phyloP scores from a whole-genome alignment of 2,888 invertebrate genomes.

The Hylaea fasciaria region DNA sequence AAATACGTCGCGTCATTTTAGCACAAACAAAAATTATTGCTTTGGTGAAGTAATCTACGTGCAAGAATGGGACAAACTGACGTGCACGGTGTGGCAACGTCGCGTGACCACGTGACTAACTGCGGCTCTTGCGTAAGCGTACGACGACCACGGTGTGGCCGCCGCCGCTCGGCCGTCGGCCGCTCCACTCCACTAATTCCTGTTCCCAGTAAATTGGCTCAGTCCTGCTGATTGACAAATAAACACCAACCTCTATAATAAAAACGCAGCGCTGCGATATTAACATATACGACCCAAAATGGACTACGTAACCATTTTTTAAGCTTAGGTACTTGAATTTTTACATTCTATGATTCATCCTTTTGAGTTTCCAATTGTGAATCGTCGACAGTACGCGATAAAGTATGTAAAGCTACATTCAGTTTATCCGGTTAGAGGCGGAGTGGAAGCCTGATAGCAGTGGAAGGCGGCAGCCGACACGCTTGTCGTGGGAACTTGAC shows the following conservation, averaged over 20 bases:
- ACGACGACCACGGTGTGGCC: conserved; percentile 69
- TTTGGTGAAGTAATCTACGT: conserved; percentile 67
- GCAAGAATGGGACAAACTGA: conserved; percentile 68
- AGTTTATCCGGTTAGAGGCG: background rate
- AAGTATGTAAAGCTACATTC: background rate
- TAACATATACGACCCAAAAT: background rate
- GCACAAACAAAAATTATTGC: conserved; percentile 79
- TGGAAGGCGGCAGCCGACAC: conserved; percentile 58
- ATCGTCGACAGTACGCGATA: background rate
- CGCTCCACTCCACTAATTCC: conserved; percentile 45
- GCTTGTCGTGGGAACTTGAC: conserved; percentile 82
- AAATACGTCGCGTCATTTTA: conserved; percentile 78
- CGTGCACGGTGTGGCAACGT: conserved; percentile 73
- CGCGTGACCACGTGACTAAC: conserved; percentile 78
- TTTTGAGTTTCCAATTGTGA: background rate
- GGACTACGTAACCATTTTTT: background rate
- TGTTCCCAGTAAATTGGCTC: conserved; percentile 12
- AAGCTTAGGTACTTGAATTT: background rate
- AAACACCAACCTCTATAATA: background rate
- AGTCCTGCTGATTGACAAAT: conserved; percentile 16
- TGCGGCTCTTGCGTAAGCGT: conserved; percentile 82
- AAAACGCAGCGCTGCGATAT: background rate
- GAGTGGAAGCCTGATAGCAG: conserved; percentile 4
- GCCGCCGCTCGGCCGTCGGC: conserved; percentile 49
- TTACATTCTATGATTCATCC: background rate